Conservation (phyloP, 2,888 invertebrate species). For the Netelia melanura region DNA sequence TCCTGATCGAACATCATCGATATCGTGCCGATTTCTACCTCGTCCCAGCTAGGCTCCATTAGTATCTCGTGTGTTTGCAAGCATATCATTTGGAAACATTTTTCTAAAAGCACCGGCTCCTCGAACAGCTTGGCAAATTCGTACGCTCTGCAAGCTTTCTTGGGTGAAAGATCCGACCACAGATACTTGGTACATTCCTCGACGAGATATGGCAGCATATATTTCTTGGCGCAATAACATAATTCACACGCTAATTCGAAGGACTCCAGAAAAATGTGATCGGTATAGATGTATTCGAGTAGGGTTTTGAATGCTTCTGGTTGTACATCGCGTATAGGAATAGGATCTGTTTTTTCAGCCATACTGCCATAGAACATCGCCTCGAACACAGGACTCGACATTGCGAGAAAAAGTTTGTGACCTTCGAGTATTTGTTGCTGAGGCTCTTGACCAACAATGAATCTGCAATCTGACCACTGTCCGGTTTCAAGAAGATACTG, state of each 20-base stretch:
- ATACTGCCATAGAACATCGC: slow-evolving; percentile 95
- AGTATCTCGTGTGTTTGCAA: slow-evolving; percentile 91
- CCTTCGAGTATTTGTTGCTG: slow-evolving; percentile 91
- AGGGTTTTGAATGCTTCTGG: slow-evolving; percentile 94
- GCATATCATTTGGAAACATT: slow-evolving; percentile 93
- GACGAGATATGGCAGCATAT: slow-evolving; percentile 93
- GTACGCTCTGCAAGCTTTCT: slow-evolving; percentile 93
- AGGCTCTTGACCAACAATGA: slow-evolving; percentile 92
- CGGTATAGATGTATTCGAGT: slow-evolving; percentile 94
- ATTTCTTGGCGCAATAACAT: slow-evolving; percentile 95
- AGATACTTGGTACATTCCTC: slow-evolving; percentile 93
- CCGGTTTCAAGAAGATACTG: slow-evolving; percentile 91
- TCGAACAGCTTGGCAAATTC: slow-evolving; percentile 95
- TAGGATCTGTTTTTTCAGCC: slow-evolving; percentile 92
- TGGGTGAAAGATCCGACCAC: slow-evolving; percentile 92
- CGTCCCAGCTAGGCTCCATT: slow-evolving; percentile 91
- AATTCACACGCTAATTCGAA: slow-evolving; percentile 95
- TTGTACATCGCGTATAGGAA: slow-evolving; percentile 93
- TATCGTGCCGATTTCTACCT: slow-evolving; percentile 91
- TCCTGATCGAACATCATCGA: slow-evolving; percentile 91
- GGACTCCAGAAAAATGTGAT: slow-evolving; percentile 90
- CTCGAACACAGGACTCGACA: slow-evolving; percentile 95
- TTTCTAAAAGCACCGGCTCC: slow-evolving; percentile 92
- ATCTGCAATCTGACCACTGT: slow-evolving; percentile 94
- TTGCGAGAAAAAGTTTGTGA: slow-evolving; percentile 93